Evolutionary conservation across 2,888 invertebrate species (phyloP), one percentile per base, ranked within the genome.

Genomic region (Orthosia cruda): DNA sequence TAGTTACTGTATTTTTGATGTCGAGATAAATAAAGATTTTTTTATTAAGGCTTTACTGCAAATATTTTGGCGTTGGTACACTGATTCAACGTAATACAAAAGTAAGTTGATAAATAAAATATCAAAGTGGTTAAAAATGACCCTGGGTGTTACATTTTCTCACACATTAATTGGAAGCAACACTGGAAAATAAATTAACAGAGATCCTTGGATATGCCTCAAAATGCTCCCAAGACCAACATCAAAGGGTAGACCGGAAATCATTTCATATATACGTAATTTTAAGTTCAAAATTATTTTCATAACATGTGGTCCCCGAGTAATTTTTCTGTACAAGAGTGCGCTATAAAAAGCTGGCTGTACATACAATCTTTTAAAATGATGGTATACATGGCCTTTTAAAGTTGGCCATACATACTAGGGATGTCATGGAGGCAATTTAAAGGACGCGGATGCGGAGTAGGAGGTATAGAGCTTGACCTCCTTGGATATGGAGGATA

Each of bases 181-280:
- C 20, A 26, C 11, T 26, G 54, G 47, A 57, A 52, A 54, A 62
- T n/a, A 55, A 62, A 47, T 3, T 11, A 0, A 26, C 3, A 13
- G 13, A 23, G 50, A n/a, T 18, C n/a, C 26, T 61, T 18, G 15
- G 66, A 69, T 58, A 20, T 64, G 47, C 12, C 4, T 23, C 18
- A 54, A 83, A 79, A 71, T 62, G 12, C 15, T 52, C 64, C 54
- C 62, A 72, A 75, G 58, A 62, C 65, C 18, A 49, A 63, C 65
- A 84, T 84, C 78, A 84, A 86, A 86, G 58, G 45, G n/a, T 66
- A 7, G 57, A 66, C 58, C 57, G 67, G 72, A 78, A 69, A 86
- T 81, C 72, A 85, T 78, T 68, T 9, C 63, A 68, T 74, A 74
- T 64, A 74, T 67, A 74, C 57, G 26, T 77, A 74, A 83, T 84